phyloP scores from a whole-genome alignment of 2,888 invertebrate genomes.

The Ctenicera cuprea region DNA sequence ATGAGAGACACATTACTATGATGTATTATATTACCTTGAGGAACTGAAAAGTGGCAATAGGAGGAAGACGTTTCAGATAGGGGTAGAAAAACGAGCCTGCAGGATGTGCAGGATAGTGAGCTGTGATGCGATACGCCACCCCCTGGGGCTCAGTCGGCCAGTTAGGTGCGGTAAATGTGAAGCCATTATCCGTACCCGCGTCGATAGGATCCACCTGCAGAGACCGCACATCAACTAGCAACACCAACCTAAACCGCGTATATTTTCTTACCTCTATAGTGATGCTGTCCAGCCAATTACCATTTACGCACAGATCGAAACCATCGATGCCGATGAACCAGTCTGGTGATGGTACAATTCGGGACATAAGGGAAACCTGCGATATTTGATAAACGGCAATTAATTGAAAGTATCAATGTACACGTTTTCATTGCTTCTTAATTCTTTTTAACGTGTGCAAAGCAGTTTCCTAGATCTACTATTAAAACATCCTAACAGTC shows the following conservation, averaged over 20 bases:
- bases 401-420: neutral
- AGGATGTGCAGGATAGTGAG: constrained; percentile 91
- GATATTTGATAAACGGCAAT: constrained; percentile 57
- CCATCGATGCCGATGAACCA: constrained; percentile 96
- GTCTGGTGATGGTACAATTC: constrained; percentile 95
- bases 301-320: constrained; percentile 92
- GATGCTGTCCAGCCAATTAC: constrained; percentile 93
- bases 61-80: constrained; percentile 89
- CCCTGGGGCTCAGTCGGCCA: constrained; percentile 95
- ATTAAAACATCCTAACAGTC: too few relatives aligned
- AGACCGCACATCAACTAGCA: constrained; percentile 48
- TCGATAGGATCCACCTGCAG: constrained; percentile 90
- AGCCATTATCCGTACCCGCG: constrained; percentile 95
- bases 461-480: too few relatives aligned
- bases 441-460: too few relatives aligned
- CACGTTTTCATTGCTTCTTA: too few relatives aligned
- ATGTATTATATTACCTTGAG: constrained; percentile 86
- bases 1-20: too few relatives aligned
- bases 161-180: constrained; percentile 97
- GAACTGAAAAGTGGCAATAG: constrained; percentile 93
- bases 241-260: constrained; percentile 33
- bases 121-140: constrained; percentile 91
- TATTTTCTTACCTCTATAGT: constrained; percentile 84
- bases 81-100: constrained; percentile 97
- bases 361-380: constrained; percentile 91